Evolutionary conservation across 2,113 vertebrate genomes (phyloP), one percentile per base, ranked within the genome.

Genomic region (Gyps fulvus): DNA sequence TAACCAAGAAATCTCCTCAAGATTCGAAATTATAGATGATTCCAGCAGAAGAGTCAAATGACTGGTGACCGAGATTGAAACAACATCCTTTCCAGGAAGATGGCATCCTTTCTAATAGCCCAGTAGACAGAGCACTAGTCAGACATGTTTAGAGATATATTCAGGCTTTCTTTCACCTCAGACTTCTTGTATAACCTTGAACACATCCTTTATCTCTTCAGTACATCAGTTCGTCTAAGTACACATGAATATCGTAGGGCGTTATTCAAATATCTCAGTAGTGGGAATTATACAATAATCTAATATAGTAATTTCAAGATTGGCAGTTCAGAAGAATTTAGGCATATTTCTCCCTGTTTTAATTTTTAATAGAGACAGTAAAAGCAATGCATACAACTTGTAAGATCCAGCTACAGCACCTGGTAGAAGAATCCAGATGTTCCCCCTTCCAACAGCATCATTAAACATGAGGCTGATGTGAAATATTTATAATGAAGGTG

Each of bases 401-500:
- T 94, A 96, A 95, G 94, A 94, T 77, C 59, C 71, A 91, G 59
- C 89, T 93, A 96, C 38, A 86, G 82, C 74, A 97, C 89, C 93
- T 95, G 94, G 62, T 80, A 88, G 94, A 96, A 95, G 95, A 97
- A 96, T 93, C 95, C 96, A 97, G 95, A 95, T 97, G 96, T 95
- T 97, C 55, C 58, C 18, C 2, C 62, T 94, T 92, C 82, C 95
- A 95, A 94, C 59, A 93, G 85, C 93, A 96, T 95, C 95, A 95
- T 96, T 97, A 97, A 96, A 97, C 87, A 91, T 83, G 94, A 97
- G 89, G 74, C 67, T 85, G 89, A 93, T 97, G 96, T 97, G 84
- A 97, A 97, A 97, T 97, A 97, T 96, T 97, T 96, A 96, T 95
- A 96, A 95, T 95, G 84, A 97, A 97, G 91, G 93, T 97, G 95